Base-by-base conservation (phyloP, 53 echinoderm and acorn worm species). In the Arbacia lixula region DNA sequence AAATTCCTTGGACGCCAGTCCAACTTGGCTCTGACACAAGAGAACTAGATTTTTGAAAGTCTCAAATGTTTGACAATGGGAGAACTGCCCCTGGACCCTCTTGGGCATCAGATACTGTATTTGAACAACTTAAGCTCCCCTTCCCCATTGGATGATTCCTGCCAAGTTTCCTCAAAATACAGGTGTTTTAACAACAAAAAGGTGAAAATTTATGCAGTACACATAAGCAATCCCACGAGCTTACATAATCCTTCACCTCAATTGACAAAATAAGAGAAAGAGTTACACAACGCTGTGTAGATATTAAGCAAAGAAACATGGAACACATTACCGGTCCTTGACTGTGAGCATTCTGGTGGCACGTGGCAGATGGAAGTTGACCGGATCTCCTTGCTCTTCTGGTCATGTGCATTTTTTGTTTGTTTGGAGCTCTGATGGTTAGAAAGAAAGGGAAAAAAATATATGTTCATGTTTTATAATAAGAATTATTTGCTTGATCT, bases 331-430 rank as follows among this genome's bases (percentile, higher is more conserved):
- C 56, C 25, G 56, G 56, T 56, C 56, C 56, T 56, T 56, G 56
- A 56, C 56, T 56, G 56, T 56, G 56, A 17, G 56, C 25, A 56
- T 56, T 56, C n/a, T 56, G 56, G 56, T 56, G 56, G 25, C 21
- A 56, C 6, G 56, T 5, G 25, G 3, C 21, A 19, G 56, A 56
- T 2, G 56, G 56, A 5, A 56, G 50, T 17, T 50, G 50, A 17
- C 27, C 27, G 25, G 27, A 58, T 58, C 24, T 21, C 58, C 0
- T 25, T 58, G 22, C 58, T 58, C 11, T 25, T 58, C 25, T 29
- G 58, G 27, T 58, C 58, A 5, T 29, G 58, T 26, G 29, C 58
- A 58, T 8, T 4, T 29, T 58, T 58, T 6, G 8, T 58, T 29
- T 27, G 25, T 26, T 58, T 58, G 58, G 58, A 58, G 26, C 21